Conservation (phyloP, 1,140 invertebrate species). For the Euschistus heros region DNA sequence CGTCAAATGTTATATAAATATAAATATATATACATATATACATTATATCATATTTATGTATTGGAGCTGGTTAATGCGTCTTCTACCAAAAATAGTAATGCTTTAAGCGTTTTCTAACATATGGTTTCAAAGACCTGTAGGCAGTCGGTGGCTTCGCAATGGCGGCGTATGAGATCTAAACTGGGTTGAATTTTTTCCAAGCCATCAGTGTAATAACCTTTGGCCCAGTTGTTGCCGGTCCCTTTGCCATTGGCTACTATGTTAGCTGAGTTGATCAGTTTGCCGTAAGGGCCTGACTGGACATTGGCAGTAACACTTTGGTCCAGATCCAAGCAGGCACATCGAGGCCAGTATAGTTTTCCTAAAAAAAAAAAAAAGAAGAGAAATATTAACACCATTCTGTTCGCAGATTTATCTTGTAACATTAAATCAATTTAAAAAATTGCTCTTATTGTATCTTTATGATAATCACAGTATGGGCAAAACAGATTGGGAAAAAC, state of each 20-base stretch:
- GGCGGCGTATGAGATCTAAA: not conserved
- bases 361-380: conserved; percentile 12
- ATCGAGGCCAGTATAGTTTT: conserved; percentile 46
- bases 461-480: too few relatives aligned
- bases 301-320: conserved; percentile 44
- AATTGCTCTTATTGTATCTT: too few relatives aligned
- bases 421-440: too few relatives aligned
- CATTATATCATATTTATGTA: too few relatives aligned
- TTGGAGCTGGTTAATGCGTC: too few relatives aligned
- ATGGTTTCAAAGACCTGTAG: conserved; percentile 2
- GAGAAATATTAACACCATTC: too few relatives aligned
- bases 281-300: conserved; percentile 40
- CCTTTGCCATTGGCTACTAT: conserved; percentile 38
- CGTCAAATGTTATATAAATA: too few relatives aligned
- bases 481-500: too few relatives aligned
- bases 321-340: conserved; percentile 49
- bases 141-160: conserved; percentile 13
- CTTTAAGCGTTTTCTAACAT: too few relatives aligned
- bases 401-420: too few relatives aligned
- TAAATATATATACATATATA: too few relatives aligned
- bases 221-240: conserved; percentile 33
- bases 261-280: conserved; percentile 46
- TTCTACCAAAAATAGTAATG: too few relatives aligned
- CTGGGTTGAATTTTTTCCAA: not conserved
- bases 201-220: conserved; percentile 25